phyloP scores from a whole-genome alignment of 2,888 invertebrate species.

The Stenodera caucasica region DNA sequence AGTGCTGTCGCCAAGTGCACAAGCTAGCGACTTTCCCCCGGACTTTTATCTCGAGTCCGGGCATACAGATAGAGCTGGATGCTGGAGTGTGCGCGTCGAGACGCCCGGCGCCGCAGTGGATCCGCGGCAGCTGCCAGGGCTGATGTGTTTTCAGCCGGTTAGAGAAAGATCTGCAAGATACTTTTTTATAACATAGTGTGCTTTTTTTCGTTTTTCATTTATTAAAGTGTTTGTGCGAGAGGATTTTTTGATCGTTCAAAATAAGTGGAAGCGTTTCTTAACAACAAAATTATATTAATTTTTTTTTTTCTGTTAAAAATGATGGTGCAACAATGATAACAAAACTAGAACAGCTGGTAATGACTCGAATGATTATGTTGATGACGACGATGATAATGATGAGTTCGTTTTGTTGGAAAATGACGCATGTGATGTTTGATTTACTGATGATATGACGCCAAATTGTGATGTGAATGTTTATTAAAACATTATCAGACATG shows the following conservation, averaged over 20 bases:
- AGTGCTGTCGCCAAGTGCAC: conserved; percentile 23
- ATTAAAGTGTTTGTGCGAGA: too few relatives aligned
- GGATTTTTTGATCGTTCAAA: too few relatives aligned
- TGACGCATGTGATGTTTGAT: conserved; percentile 14
- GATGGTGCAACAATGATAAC: background rate
- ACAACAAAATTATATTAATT: too few relatives aligned
- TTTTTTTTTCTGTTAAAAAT: background rate
- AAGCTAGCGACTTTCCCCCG: conserved; percentile 31
- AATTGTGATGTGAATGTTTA: conserved; percentile 20
- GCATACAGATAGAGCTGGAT: conserved; percentile 50
- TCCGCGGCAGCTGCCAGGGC: conserved; percentile 52
- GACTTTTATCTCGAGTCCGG: conserved; percentile 48
- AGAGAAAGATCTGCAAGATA: conserved; percentile 40
- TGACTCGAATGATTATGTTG: background rate
- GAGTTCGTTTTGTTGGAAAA: conserved; percentile 14
- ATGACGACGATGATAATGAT: background rate
- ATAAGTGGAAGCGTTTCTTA: too few relatives aligned
- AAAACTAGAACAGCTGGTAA: conserved; percentile 2
- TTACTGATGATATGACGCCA: conserved; percentile 16
- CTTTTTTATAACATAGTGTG: background rate
- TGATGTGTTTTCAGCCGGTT: conserved; percentile 42
- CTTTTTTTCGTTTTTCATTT: too few relatives aligned
- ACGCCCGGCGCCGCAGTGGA: conserved; percentile 53
- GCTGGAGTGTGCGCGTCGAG: conserved; percentile 51
- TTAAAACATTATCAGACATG: conserved; percentile 15